These are phyloP conservation scores for Lasiurus borealis DNA, from an alignment of 2,113 vertebrate species.

Conservation along the genomic window DNA sequence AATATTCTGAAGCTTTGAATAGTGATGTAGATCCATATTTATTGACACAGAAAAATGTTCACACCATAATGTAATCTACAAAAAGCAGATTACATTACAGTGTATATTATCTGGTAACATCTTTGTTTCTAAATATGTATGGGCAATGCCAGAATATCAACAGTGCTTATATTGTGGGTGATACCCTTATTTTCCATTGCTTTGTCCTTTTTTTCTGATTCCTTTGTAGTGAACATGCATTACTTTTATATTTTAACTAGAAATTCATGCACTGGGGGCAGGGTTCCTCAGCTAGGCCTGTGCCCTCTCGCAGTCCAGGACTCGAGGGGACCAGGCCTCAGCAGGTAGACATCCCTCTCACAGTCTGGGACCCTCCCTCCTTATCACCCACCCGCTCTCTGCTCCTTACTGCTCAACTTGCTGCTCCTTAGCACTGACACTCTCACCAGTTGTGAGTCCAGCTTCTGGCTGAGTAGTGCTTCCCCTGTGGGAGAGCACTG, in stretches of 20 bases:
- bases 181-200: slow-evolving; percentile 3
- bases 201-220: not conserved
- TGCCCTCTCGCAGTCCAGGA: no score
- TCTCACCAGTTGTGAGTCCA: no score
- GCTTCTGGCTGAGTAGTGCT: no score
- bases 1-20: not conserved
- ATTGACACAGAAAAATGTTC: not conserved
- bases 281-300: no score
- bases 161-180: not conserved
- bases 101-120: not conserved
- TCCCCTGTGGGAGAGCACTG: no score
- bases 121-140: slow-evolving; percentile 51
- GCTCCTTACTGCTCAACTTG: no score
- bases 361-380: no score
- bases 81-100: not conserved
- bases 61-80: not conserved
- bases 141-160: not conserved
- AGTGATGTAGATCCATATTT: not conserved
- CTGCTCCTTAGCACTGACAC: no score
- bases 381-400: no score
- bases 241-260: not conserved
- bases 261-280: no score
- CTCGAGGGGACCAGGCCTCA: no score
- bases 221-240: not conserved
- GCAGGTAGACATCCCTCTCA: no score